Evolutionary conservation across 2,888 invertebrate genomes (phyloP).

Genomic region (Ametastegia equiseti): DNA sequence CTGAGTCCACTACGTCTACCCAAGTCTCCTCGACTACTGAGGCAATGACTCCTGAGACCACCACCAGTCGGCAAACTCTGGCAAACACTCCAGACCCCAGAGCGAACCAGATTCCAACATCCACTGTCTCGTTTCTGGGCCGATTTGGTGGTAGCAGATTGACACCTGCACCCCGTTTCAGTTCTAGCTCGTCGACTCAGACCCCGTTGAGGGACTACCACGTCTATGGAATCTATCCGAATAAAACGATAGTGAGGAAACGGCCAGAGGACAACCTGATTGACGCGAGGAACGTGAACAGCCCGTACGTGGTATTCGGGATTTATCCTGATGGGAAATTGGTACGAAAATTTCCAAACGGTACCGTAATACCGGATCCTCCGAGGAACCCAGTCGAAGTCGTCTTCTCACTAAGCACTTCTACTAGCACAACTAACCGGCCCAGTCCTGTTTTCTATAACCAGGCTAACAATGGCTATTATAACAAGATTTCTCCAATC

Average conservation of each 20-base stretch:
- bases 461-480: conserved; percentile 66
- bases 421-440: conserved; percentile 72
- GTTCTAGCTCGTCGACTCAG: conserved; percentile 63
- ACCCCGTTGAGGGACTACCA: conserved; percentile 83
- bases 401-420: conserved; percentile 73
- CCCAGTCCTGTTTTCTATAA: conserved; percentile 65
- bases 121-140: conserved; percentile 53
- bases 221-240: conserved; percentile 87
- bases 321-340: conserved; percentile 88
- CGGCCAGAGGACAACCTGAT: conserved; percentile 83
- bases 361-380: conserved; percentile 85
- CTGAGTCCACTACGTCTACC: conserved; percentile 74
- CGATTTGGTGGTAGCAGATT: conserved; percentile 67
- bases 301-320: conserved; percentile 86
- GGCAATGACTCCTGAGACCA: conserved; percentile 73
- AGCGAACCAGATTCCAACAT: background rate
- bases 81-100: conserved; percentile 58
- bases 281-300: conserved; percentile 83
- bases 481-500: conserved; percentile 66
- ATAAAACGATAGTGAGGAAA: conserved; percentile 88
- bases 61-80: conserved; percentile 67
- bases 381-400: conserved; percentile 73
- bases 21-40: conserved; percentile 74
- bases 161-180: conserved; percentile 69
- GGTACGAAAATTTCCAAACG: conserved; percentile 88